Base-by-base conservation (phyloP, 2,888 invertebrate genomes). In the Xylota segnis region DNA sequence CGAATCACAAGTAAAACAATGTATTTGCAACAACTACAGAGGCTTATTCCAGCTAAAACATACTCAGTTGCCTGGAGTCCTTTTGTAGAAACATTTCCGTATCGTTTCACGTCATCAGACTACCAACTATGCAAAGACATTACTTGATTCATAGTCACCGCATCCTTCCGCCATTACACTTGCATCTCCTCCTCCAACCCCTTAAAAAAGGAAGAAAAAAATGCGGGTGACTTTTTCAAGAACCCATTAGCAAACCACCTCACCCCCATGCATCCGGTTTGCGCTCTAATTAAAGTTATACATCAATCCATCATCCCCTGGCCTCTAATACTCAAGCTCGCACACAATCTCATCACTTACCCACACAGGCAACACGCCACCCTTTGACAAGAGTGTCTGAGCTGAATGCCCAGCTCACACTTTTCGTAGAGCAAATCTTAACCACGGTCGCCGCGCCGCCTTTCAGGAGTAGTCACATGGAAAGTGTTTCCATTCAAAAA, bases 331-430 rank as follows among this genome's bases (percentile, higher is more conserved):
- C 54, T 12, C 66, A 43, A 32, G 34, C 27, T 27, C 34, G 72
- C 9, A 9, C 18, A 70, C 18, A 58, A 16, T 10, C 9, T 50
- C 50, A 27, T 0, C 56, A 18, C 40, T 59, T 16, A 54, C n/a
- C 9, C 47, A 52, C 56, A 77, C 37, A 23, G 10, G 12, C 16
- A 76, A n/a, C 27, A 0, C 40, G 37, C 61, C 75, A 76, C 72
- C 72, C 71, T 43, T n/a, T 18, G 27, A 59, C 10, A 12, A 54
- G 76, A 71, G 84, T 84, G 84, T 84, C 84, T 84, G 81, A 66
- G 84, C 84, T 84, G 81, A 84, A 84, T 84, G 84, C 75, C 84
- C 84, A 81, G 81, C 84, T 84, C 58, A 84, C 84, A 84, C 84
- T 84, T 78, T 63, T 56, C 27, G 75, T 16, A 58, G 27, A 52